Conservation (phyloP, 92 coral and sea anemone species). For the Anthopleura xanthogrammica region DNA sequence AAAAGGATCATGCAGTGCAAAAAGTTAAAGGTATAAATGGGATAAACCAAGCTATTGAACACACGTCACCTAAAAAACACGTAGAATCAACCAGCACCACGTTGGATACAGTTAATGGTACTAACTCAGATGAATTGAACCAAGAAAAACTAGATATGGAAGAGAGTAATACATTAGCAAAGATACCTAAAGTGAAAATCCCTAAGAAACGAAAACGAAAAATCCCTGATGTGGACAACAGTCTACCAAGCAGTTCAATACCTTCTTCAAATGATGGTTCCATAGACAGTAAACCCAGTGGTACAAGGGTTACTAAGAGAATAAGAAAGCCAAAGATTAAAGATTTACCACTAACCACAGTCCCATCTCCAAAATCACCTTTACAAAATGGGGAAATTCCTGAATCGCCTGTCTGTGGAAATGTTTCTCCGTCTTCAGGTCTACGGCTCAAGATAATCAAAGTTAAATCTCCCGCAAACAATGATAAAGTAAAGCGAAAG, state of each 20-base stretch:
- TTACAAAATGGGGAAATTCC: conserved; percentile 64
- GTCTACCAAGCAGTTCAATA: background rate
- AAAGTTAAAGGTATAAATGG: conserved; percentile 61
- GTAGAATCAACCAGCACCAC: background rate
- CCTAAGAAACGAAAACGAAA: conserved; percentile 33
- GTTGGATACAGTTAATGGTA: background rate
- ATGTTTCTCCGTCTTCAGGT: conserved; percentile 73
- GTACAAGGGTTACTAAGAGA: conserved; percentile 15
- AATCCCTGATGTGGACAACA: background rate
- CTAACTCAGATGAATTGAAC: background rate
- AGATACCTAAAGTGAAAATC: conserved; percentile 9
- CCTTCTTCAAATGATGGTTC: background rate
- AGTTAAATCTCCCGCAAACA: conserved; percentile 54
- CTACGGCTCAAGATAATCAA: conserved; percentile 80
- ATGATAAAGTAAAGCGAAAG: conserved; percentile 57
- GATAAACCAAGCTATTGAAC: conserved; percentile 11
- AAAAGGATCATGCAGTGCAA: conserved; percentile 37
- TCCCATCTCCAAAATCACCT: conserved; percentile 37
- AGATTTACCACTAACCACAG: conserved; percentile 23
- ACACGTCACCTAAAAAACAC: conserved; percentile 9
- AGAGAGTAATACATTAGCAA: background rate
- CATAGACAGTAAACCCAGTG: background rate
- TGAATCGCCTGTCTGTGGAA: conserved; percentile 53
- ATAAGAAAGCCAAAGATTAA: conserved; percentile 34
- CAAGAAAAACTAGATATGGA: background rate